A percentile compares a stretch with the other conserved stretches of the same genome.
Conservation (phyloP, 2,113 vertebrate species). For the Syngnathoides biaculeatus region DNA sequence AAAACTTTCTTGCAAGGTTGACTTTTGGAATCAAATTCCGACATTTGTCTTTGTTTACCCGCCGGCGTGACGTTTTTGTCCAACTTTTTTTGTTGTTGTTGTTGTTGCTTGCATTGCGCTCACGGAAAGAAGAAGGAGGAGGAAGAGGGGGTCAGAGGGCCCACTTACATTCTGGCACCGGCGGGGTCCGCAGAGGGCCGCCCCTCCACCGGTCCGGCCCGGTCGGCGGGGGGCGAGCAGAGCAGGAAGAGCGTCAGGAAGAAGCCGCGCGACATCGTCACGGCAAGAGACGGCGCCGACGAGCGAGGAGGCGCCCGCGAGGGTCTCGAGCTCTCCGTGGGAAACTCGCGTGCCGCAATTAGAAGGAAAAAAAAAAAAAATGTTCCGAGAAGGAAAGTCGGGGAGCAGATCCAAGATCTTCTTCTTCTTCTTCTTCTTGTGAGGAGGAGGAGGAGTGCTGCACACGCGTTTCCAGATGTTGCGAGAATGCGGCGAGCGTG, state of each 20-base stretch:
- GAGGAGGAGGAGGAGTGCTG: not conserved
- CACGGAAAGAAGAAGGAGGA: not conserved
- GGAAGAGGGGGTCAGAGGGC: not conserved
- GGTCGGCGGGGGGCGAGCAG: constrained; percentile 81
- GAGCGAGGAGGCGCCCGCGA: not conserved
- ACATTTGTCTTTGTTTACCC: too few relatives aligned
- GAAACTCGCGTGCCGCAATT: not conserved
- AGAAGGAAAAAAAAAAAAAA: not conserved
- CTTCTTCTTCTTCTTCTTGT: too few relatives aligned
- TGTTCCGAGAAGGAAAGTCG: not conserved
- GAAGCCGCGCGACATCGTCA: constrained; percentile 79
- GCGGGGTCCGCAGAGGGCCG: constrained; percentile 75
- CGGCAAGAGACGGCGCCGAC: constrained; percentile 13
- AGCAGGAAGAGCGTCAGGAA: constrained; percentile 85
- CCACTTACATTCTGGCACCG: constrained; percentile 85
- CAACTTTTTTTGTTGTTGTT: too few relatives aligned
- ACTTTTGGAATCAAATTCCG: too few relatives aligned
- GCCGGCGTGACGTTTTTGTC: too few relatives aligned
- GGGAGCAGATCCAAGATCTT: not conserved
- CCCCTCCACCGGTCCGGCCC: constrained; percentile 80
- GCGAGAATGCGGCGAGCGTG: not conserved
- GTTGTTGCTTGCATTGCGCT: too few relatives aligned
- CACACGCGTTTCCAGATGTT: not conserved
- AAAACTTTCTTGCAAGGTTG: too few relatives aligned
- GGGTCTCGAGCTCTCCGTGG: not conserved